These are phyloP conservation scores for Oceanites oceanicus DNA, from an alignment of 2,113 vertebrate species.

Conservation along the genomic window DNA sequence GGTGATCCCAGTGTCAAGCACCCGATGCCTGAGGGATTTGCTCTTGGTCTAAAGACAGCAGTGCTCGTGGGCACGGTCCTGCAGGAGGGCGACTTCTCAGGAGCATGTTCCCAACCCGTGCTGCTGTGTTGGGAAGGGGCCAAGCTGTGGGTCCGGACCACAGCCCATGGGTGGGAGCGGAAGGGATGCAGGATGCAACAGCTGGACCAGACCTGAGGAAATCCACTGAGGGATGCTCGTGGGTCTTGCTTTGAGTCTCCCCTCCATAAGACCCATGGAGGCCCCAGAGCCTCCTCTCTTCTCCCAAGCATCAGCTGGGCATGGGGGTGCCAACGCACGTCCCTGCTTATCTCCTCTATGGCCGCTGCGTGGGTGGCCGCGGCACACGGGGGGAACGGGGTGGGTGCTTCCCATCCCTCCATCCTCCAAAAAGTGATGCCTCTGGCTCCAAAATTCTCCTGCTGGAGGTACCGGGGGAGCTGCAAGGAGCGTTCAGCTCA, in stretches of 20 bases:
- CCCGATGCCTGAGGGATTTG: neutral
- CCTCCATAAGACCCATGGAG: accelerated
- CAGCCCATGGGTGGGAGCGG: accelerated
- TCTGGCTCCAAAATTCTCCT: neutral
- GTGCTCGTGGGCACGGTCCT: accelerated
- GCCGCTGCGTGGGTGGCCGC: neutral
- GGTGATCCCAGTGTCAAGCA: neutral
- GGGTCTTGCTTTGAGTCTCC: neutral
- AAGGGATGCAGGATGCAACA: neutral
- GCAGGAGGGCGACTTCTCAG: neutral
- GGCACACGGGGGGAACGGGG: accelerated
- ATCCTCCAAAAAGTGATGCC: neutral
- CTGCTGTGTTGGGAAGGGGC: neutral
- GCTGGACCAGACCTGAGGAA: neutral
- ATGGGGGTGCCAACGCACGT: neutral
- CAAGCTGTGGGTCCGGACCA: accelerated
- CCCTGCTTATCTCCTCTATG: neutral
- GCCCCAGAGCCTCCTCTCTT: neutral
- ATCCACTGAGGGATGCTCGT: accelerated
- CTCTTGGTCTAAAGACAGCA: neutral
- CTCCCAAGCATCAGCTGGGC: neutral
- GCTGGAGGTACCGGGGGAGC: neutral
- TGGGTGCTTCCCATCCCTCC: neutral
- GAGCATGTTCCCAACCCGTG: neutral
- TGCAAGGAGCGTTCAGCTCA: accelerated